Evolutionary conservation across 2,113 vertebrate genomes (phyloP).

Genomic region (Cygnus atratus): DNA sequence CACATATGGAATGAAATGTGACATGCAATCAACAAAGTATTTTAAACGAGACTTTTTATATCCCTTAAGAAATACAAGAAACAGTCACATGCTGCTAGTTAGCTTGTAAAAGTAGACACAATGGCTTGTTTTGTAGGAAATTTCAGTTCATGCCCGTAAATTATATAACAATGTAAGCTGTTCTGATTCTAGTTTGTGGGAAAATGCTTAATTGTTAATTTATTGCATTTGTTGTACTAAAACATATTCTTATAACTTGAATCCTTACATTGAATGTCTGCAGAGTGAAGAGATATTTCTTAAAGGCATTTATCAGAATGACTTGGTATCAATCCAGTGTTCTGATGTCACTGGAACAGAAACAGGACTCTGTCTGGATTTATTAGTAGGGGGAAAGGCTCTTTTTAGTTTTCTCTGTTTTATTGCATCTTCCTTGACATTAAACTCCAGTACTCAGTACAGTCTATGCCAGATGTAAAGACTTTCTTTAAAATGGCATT

Average conservation of each 20-base stretch:
- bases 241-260: not conserved
- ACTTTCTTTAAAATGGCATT: conserved; percentile 4
- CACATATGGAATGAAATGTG: conserved; percentile 45
- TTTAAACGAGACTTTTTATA: conserved; percentile 49
- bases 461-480: conserved; percentile 43
- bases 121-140: conserved; percentile 39
- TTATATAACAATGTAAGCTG: not conserved
- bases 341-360: conserved; percentile 63
- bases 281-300: not conserved
- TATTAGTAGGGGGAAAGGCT: conserved; percentile 17
- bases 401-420: conserved; percentile 48
- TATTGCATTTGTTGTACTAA: not conserved
- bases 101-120: conserved; percentile 46
- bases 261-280: not conserved
- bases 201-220: conserved; percentile 30
- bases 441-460: not conserved
- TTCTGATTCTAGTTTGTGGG: conserved; percentile 15
- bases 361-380: conserved; percentile 39
- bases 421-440: conserved; percentile 61
- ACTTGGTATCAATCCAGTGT: not conserved
- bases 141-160: conserved; percentile 23
- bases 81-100: conserved; percentile 20
- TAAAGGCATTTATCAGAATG: conserved; percentile 10
- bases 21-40: conserved; percentile 45
- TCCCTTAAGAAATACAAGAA: conserved; percentile 34